Conservation (phyloP, 2,797 vertebrate species). For the Phoebastria nigripes region DNA sequence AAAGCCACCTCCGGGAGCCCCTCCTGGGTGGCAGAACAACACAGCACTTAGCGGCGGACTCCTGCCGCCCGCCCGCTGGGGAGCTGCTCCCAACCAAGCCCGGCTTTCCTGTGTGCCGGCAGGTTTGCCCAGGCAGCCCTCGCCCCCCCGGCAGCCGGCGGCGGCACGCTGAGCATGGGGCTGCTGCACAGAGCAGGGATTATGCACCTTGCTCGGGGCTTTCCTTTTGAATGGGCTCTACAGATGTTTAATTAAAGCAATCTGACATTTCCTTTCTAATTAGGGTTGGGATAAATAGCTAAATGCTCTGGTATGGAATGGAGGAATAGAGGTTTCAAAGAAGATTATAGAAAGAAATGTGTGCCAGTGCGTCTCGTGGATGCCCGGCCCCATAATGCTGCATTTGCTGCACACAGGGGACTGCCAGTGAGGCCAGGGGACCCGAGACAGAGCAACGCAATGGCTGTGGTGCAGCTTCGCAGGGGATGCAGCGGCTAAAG, state of each 20-base stretch:
- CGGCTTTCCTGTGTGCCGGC: fast-evolving
- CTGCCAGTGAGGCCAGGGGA: not conserved
- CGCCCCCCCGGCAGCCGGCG: fast-evolving
- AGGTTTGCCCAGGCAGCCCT: not conserved
- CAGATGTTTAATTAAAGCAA: not conserved
- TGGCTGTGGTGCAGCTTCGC: fast-evolving
- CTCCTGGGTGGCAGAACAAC: constrained; percentile 59
- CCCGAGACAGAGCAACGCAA: fast-evolving
- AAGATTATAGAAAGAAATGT: not conserved
- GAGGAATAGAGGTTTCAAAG: not conserved
- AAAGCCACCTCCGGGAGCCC: not conserved
- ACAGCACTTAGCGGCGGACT: not conserved
- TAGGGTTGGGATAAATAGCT: not conserved
- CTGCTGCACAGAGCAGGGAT: not conserved
- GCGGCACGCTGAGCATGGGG: fast-evolving
- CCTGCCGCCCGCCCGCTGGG: fast-evolving
- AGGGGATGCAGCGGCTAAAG: not conserved
- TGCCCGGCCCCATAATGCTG: fast-evolving
- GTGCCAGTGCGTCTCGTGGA: fast-evolving
- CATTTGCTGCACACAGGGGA: not conserved
- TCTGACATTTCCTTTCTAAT: not conserved
- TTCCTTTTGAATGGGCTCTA: not conserved
- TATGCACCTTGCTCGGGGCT: fast-evolving
- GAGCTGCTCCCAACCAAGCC: not conserved
- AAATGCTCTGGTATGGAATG: not conserved